Percentiles rank a stretch among this genome's conserved stretches.
phyloP scores from a whole-genome alignment of 2,888 invertebrate genomes.

The Willowsia nigromaculata region DNA sequence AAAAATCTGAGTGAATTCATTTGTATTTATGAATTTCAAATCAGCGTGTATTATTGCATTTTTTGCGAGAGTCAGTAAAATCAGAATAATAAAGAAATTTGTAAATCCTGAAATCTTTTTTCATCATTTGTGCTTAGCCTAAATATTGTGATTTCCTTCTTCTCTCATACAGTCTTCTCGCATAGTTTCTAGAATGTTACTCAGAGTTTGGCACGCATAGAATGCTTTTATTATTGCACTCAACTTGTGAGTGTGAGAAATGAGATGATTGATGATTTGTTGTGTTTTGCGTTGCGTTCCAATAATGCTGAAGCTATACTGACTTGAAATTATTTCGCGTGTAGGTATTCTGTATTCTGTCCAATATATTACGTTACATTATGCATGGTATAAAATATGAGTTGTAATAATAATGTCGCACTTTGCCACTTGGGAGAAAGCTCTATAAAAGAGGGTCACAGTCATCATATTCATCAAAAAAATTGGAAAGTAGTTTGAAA shows the following conservation, averaged over 20 bases:
- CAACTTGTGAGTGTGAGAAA: constrained; percentile 10
- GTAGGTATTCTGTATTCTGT: background rate
- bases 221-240: constrained; percentile 37
- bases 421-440: constrained; percentile 53
- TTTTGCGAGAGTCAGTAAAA: background rate
- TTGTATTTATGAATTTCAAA: background rate
- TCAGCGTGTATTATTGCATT: background rate
- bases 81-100: too few species aligned
- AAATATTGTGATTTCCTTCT: background rate
- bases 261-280: constrained; percentile 66
- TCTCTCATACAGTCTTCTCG: background rate
- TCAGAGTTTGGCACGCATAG: constrained; percentile 5
- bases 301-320: background rate
- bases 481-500: background rate
- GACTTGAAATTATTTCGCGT: background rate
- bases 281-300: background rate
- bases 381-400: too few species aligned
- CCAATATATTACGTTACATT: background rate
- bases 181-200: background rate
- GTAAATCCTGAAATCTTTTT: too few species aligned
- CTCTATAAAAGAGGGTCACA: constrained; percentile 4
- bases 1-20: background rate
- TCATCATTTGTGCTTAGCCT: background rate
- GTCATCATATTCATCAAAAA: constrained; percentile 19
- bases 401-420: background rate